Evolutionary conservation across 1,140 invertebrate species (phyloP), one percentile per base, ranked within the genome.

Genomic region (Drosophila carrolli): DNA sequence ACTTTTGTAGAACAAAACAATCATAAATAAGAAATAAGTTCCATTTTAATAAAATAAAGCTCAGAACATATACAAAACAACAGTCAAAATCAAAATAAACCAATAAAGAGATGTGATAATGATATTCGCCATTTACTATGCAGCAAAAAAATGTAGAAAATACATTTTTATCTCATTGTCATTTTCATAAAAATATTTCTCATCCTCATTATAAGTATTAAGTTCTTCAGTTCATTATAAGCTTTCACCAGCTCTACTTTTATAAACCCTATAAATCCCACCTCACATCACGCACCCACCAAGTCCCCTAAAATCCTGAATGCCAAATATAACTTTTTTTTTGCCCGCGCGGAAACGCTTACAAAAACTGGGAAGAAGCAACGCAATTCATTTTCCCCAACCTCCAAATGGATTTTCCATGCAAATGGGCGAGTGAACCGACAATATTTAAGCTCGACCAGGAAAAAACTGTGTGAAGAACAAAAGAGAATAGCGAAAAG

Each of bases 391-490:
- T 61, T 78, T 78, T 63, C 37, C 32, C 16, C n/a, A 37, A 57
- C 48, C 62, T 55, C 46, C 35, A 40, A 84, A 84, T 84, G 72
- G 66, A 11, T 65, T 80, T 83, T 38, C 57, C 70, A 88, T 86
- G 78, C 78, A 88, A 86, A 86, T 88, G 65, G 47, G 51, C 65
- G 48, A 73, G 16, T 38, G 53, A 47, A 53, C 43, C 50, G 50
- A 57, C 40, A 44, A 53, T n/a, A 43, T 54, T 29, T 44, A 40
- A 54, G 44, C 27, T 38, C n/a, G 44, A 50, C 51, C 6, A 38
- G 19, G 5, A 62, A 32, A 47, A 62, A 63, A 53, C 8, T 35
- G 65, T 57, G 38, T 9, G 51, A 14, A 27, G 48, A 50, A 50
- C 48, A 50, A n/a, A 61, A 40, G 40, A 50, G 47, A 53, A 65